Percentiles rank a stretch among this genome's conserved stretches.
phyloP scores from a whole-genome alignment of 2,888 invertebrate species.

The Drosophila flavopinicola region DNA sequence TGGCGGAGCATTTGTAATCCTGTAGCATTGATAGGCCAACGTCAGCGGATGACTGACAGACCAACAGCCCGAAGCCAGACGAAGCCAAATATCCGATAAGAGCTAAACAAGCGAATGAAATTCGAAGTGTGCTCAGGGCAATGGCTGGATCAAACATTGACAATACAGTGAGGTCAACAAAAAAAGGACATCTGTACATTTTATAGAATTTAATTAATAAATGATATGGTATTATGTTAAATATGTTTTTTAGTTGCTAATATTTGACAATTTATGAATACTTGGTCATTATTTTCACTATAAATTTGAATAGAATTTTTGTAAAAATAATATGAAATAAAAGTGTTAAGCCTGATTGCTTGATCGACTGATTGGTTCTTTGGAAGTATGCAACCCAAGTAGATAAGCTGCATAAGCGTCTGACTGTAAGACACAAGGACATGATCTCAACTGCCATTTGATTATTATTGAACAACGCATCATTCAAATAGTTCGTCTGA shows the following conservation, averaged over 20 bases:
- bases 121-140: constrained; percentile 49
- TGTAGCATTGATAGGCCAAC: constrained; percentile 54
- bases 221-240: no score
- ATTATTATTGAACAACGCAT: no score
- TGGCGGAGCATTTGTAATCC: constrained; percentile 25
- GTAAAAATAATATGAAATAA: not conserved
- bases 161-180: constrained; percentile 35
- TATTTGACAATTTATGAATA: not conserved
- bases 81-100: constrained; percentile 67
- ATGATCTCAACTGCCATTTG: no score
- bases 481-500: constrained; percentile 5
- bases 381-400: no score
- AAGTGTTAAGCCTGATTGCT: no score
- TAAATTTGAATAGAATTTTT: no score
- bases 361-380: no score
- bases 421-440: no score
- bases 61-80: constrained; percentile 50
- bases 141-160: constrained; percentile 19
- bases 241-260: no score
- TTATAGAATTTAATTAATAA: not conserved
- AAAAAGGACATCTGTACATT: not conserved
- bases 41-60: constrained; percentile 66
- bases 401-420: no score
- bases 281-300: no score
- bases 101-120: constrained; percentile 74